Evolutionary conservation across 2,888 invertebrate genomes (phyloP).

Genomic region (Aphidius colemani): DNA sequence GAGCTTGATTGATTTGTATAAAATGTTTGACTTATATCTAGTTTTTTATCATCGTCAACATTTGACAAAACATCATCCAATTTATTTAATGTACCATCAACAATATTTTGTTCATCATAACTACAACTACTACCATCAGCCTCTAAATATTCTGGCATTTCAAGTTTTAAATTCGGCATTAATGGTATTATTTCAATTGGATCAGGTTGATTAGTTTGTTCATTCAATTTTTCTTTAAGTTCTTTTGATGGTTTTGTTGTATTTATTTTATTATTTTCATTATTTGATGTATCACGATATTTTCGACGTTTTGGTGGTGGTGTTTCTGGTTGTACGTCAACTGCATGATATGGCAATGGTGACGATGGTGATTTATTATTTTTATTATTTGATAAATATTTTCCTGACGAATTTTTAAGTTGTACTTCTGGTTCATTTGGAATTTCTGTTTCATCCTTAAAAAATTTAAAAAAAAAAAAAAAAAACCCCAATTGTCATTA

Average conservation of each 20-base stretch:
- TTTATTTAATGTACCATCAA: conserved; percentile 51
- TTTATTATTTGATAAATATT: conserved; percentile 49
- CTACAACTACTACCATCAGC: conserved; percentile 60
- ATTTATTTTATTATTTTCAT: conserved; percentile 47
- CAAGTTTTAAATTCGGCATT: conserved; percentile 63
- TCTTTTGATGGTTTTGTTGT: conserved; percentile 42
- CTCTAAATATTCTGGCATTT: conserved; percentile 66
- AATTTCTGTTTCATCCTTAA: conserved; percentile 55
- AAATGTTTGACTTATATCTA: conserved; percentile 57
- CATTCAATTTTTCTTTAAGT: conserved; percentile 44
- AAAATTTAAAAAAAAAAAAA: background rate
- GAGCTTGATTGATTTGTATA: conserved; percentile 53
- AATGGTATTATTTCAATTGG: conserved; percentile 60
- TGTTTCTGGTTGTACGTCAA: conserved; percentile 50
- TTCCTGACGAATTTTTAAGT: conserved; percentile 52
- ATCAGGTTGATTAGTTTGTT: conserved; percentile 49
- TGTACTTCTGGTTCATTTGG: conserved; percentile 59
- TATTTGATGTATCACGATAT: conserved; percentile 51
- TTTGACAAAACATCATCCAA: conserved; percentile 51
- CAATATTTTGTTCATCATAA: conserved; percentile 56
- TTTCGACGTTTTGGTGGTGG: conserved; percentile 57
- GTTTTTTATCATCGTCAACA: conserved; percentile 55
- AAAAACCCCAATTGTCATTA: conserved; percentile 12
- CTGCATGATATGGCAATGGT: conserved; percentile 50
- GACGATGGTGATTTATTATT: conserved; percentile 54